These are phyloP conservation scores for Cepaea hortensis DNA, from an alignment of 2,888 invertebrate genomes.

Conservation along the genomic window DNA sequence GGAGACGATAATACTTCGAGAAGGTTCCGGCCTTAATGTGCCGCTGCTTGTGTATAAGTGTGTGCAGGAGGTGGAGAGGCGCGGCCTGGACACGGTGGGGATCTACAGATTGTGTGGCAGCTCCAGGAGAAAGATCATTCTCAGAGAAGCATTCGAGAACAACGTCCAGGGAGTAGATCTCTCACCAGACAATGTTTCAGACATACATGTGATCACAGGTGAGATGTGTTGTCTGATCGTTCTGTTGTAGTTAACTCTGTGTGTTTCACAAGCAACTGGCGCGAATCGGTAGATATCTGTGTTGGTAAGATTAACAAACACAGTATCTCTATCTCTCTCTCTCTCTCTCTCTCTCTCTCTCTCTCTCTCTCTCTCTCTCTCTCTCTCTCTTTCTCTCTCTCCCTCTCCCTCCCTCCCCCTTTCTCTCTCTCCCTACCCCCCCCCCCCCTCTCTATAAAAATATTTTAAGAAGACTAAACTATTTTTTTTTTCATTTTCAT, in stretches of 20 bases:
- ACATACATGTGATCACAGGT: slow-evolving; percentile 97
- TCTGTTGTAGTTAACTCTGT: not conserved
- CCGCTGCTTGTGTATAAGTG: slow-evolving; percentile 94
- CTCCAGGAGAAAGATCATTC: slow-evolving; percentile 94
- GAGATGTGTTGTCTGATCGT: slow-evolving; percentile 47
- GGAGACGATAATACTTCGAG: slow-evolving; percentile 81
- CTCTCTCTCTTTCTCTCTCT: not conserved
- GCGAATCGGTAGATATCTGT: no score
- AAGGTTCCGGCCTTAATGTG: slow-evolving; percentile 83
- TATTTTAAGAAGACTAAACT: no score
- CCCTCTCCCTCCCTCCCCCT: not conserved
- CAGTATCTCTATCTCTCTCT: not conserved
- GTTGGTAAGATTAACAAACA: no score
- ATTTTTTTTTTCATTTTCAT: no score
- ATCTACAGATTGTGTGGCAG: slow-evolving; percentile 97
- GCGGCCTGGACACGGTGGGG: slow-evolving; percentile 94
- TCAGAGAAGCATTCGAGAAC: slow-evolving; percentile 92
- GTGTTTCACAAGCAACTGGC: no score
- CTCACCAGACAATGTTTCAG: slow-evolving; percentile 96
- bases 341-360: not conserved
- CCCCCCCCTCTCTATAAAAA: no score
- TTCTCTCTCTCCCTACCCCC: no score
- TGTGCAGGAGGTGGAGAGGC: slow-evolving; percentile 94
- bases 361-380: not conserved
- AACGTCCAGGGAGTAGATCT: slow-evolving; percentile 94